A percentile compares a stretch with the other conserved stretches of the same genome.
phyloP scores from a whole-genome alignment of 2,888 invertebrate species.

The Callyntrura sp. region DNA sequence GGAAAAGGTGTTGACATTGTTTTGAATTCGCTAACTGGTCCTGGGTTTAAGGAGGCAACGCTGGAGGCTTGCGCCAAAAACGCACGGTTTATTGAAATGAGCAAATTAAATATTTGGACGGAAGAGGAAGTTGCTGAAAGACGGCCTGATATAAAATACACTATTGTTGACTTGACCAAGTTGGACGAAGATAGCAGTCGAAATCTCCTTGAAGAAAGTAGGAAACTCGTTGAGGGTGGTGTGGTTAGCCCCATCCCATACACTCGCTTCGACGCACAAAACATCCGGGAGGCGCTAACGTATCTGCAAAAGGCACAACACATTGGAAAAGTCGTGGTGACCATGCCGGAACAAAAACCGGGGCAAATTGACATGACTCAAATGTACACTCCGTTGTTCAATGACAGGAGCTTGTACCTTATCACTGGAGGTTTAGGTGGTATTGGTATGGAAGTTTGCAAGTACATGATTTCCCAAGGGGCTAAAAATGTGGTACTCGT shows the following conservation, averaged over 20 bases:
- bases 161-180: constrained; percentile 57
- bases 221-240: background rate
- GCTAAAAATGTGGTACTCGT: constrained; percentile 51
- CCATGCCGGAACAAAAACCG: constrained; percentile 13
- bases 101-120: constrained; percentile 62
- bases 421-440: constrained; percentile 67
- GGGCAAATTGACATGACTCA: background rate
- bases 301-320: constrained; percentile 60
- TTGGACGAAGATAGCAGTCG: constrained; percentile 20
- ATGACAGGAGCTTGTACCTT: constrained; percentile 50
- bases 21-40: constrained; percentile 59
- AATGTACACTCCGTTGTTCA: constrained; percentile 32
- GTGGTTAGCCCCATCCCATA: constrained; percentile 49
- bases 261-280: constrained; percentile 7
- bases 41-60: constrained; percentile 65
- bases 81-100: constrained; percentile 65
- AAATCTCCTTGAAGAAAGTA: background rate
- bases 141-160: constrained; percentile 57
- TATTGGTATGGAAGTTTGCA: constrained; percentile 62
- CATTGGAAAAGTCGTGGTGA: constrained; percentile 66
- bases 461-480: constrained; percentile 45
- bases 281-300: constrained; percentile 42
- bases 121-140: constrained; percentile 31
- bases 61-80: constrained; percentile 30
- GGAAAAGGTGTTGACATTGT: constrained; percentile 47